phyloP scores from a whole-genome alignment of 1,140 invertebrate species.

The Ips typographus region DNA sequence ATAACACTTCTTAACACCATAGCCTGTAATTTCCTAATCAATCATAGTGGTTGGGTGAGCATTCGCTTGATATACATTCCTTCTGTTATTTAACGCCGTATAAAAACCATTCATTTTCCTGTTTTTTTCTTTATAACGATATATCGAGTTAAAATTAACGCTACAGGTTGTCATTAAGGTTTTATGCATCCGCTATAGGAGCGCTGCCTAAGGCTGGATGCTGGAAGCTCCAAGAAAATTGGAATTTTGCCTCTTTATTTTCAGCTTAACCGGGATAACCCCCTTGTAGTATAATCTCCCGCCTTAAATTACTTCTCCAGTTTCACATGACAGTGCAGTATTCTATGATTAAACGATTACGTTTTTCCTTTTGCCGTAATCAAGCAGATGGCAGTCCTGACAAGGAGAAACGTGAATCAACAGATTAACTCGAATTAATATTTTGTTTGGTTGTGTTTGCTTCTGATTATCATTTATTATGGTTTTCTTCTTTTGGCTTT shows the following conservation, averaged over 20 bases:
- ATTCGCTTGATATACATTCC: conserved; percentile 3
- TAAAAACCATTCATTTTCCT: conserved; percentile 3
- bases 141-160: not conserved
- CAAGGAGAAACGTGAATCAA: not conserved
- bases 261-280: too few relatives aligned
- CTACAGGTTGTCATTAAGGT: not conserved
- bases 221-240: too few relatives aligned
- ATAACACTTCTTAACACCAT: conserved; percentile 7
- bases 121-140: not conserved
- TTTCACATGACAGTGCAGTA: not conserved
- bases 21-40: conserved; percentile 10
- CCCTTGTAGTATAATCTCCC: too few relatives aligned
- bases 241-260: too few relatives aligned
- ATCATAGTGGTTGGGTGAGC: not conserved
- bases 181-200: not conserved
- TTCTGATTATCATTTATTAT: not conserved
- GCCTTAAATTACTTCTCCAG: not conserved
- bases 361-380: not conserved
- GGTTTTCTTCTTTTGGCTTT: too few relatives aligned
- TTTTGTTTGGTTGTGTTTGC: not conserved
- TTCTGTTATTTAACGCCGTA: conserved; percentile 3
- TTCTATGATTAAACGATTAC: not conserved
- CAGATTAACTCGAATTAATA: not conserved
- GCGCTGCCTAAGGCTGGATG: not conserved
- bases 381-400: not conserved